Evolutionary conservation across 2,113 vertebrate genomes (phyloP).

Genomic region (Myanophis thanlyinensis): DNA sequence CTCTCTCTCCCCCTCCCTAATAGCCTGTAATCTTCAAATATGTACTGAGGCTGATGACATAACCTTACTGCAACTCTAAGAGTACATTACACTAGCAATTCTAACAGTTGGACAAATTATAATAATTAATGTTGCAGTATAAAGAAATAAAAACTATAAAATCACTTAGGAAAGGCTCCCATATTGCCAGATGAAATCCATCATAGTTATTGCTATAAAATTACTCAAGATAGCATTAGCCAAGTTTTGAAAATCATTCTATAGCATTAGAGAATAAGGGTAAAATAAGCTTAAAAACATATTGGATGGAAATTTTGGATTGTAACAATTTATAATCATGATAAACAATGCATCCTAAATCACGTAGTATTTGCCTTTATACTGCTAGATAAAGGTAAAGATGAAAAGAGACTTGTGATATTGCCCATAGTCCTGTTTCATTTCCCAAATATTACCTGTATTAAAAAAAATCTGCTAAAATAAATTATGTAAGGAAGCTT

Average conservation of each 20-base stretch:
- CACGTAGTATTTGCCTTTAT: not conserved
- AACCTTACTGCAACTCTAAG: not conserved
- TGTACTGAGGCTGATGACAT: not conserved
- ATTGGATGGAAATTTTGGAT: not conserved
- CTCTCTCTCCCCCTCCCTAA: not conserved
- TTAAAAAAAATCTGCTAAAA: not conserved
- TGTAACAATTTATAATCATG: not conserved
- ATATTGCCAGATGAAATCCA: slow-evolving; percentile 24
- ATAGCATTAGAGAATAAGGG: not conserved
- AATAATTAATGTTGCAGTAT: not conserved
- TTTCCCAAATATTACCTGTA: not conserved
- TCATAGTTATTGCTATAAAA: slow-evolving; percentile 5
- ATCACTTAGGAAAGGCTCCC: not conserved
- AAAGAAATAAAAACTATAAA: slow-evolving; percentile 3
- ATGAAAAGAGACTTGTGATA: not conserved
- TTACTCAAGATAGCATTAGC: slow-evolving; percentile 4
- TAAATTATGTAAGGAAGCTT: not conserved
- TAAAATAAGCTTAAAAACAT: not conserved
- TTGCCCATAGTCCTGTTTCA: not conserved
- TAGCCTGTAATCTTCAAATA: not conserved
- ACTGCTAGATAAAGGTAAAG: not conserved
- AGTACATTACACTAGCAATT: slow-evolving; percentile 1
- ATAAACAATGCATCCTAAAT: not conserved
- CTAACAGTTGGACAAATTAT: not conserved
- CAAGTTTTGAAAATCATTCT: not conserved